Evolutionary conservation across 2,113 vertebrate genomes (phyloP).

Genomic region (Petrocephalus zakoni): DNA sequence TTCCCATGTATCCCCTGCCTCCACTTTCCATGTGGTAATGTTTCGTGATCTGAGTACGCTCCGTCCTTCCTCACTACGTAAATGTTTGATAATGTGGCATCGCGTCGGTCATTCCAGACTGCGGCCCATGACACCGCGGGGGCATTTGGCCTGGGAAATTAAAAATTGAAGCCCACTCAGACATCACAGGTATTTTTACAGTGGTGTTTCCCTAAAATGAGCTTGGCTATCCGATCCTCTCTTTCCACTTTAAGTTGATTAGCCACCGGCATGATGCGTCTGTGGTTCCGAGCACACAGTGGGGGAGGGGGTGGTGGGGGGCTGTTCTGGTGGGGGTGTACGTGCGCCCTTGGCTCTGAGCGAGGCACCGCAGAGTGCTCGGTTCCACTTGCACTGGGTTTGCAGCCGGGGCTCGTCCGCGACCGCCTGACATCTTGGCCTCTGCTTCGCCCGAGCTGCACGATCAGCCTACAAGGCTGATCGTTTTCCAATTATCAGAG

Average conservation of each 20-base stretch:
- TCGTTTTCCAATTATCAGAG: background rate
- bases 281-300: background rate
- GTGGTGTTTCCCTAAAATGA: background rate
- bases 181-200: slow-evolving; percentile 6
- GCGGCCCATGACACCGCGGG: background rate
- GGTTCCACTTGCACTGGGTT: background rate
- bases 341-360: background rate
- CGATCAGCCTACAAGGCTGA: background rate
- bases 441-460: background rate
- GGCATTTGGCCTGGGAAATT: background rate
- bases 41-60: background rate
- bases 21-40: background rate
- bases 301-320: background rate
- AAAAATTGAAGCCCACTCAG: slow-evolving; percentile 9
- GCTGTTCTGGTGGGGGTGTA: background rate
- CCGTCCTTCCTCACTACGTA: background rate
- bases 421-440: background rate
- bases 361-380: background rate
- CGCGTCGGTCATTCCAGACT: background rate
- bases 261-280: background rate
- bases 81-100: background rate
- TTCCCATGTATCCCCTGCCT: background rate
- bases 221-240: background rate
- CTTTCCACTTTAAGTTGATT: slow-evolving; percentile 17
- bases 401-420: background rate